Evolutionary conservation across 2,888 invertebrate genomes (phyloP), one percentile per base, ranked within the genome.

Genomic region (Hybos culiciformis): DNA sequence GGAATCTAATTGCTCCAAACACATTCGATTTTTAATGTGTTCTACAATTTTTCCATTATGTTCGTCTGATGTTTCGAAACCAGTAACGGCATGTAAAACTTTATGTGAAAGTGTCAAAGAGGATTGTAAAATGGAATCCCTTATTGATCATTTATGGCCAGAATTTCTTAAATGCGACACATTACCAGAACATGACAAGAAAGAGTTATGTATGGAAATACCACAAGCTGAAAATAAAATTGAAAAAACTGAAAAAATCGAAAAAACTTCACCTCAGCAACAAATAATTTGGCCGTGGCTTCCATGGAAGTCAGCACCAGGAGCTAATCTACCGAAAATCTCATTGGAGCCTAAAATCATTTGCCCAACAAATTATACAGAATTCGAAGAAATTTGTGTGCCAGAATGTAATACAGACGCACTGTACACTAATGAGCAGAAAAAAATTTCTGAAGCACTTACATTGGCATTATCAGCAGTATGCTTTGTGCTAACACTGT

Each of bases 11-110:
- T 91, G 91, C 61, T 87, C 87, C 5, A 70, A 75, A 44, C 81
- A 86, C 57, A 75, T 87, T 33, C 76, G 83, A 52, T 84, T 92
- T 65, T 81, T 92, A 59, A 75, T 93, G 47, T 93, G 92, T 69
- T 85, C 90, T 14, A 81, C 91, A 41, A 86, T 86, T 65, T 84
- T 86, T 9, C 92, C 92, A 29, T 81, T 93, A 63, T 93, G 92
- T 67, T 86, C 88, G 23, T 83, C 84, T 57, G 81, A 87, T 63
- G 83, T 86, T 49, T 78, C 82, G 20, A 82, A 82, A 54, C 81
- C 86, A 32, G 85, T 92, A 48, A 83, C 84, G 46, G 83, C 87
- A 9, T 92, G 92, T 67, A 74, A 84, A 47, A 80, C 83, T 19
- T 80, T 92, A 51, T 92, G 92, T 66, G 79, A 85, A 57, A 77